These are phyloP conservation scores for Anoncus sp. DNA, from an alignment of 2,888 invertebrate species.

Conservation along the genomic window DNA sequence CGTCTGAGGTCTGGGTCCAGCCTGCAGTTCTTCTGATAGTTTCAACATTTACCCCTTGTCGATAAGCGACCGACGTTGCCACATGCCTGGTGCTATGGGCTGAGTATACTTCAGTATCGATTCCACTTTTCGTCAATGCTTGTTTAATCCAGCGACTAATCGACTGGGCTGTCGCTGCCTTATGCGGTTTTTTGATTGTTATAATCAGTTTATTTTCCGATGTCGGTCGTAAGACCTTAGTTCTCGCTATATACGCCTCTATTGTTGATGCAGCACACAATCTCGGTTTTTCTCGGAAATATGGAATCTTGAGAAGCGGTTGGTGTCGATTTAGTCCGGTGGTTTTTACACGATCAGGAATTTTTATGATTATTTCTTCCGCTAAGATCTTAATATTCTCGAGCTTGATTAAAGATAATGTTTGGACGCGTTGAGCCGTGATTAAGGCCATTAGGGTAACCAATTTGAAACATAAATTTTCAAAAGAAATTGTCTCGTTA, in stretches of 20 bases:
- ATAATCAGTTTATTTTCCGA: too few relatives aligned
- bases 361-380: slow-evolving; percentile 15
- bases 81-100: slow-evolving; percentile 3
- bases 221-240: neutral
- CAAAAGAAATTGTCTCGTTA: too few relatives aligned
- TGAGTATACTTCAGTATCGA: neutral
- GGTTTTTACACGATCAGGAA: slow-evolving; percentile 32
- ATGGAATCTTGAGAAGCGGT: neutral
- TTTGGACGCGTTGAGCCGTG: slow-evolving; percentile 36
- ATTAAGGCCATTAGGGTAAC: slow-evolving; percentile 24
- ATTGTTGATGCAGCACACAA: neutral
- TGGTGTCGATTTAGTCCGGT: slow-evolving; percentile 17
- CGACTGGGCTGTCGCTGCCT: slow-evolving; percentile 2
- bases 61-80: neutral
- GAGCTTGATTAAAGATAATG: slow-evolving; percentile 19
- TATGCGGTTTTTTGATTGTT: slow-evolving; percentile 26
- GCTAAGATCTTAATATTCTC: slow-evolving; percentile 18
- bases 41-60: neutral
- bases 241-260: neutral
- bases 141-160: slow-evolving; percentile 21
- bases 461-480: slow-evolving; percentile 22
- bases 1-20: neutral
- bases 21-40: neutral
- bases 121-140: neutral
- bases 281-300: slow-evolving; percentile 15